Percentiles rank a stretch among this genome's conserved stretches.
These are phyloP conservation scores for Campoletis sonorensis DNA, from an alignment of 1,140 invertebrate species.

Conservation along the genomic window DNA sequence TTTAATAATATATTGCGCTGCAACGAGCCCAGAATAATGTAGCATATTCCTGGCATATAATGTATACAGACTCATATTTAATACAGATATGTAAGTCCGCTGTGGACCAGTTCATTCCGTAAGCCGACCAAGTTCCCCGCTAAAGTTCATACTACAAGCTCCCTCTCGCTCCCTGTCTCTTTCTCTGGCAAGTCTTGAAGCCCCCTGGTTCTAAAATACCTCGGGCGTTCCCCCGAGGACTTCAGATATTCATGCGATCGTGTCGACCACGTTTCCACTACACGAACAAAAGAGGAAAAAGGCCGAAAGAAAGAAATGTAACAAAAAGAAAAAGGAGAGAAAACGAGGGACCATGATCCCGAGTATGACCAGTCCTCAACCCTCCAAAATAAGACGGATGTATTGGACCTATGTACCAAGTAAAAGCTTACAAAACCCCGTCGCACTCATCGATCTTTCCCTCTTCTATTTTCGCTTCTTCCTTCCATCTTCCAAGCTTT, in stretches of 20 bases:
- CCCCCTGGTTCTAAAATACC: constrained; percentile 16
- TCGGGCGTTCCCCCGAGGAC: constrained; percentile 41
- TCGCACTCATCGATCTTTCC: not conserved
- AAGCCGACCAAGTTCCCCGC: not conserved
- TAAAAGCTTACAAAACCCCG: not conserved
- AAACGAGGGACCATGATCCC: not conserved
- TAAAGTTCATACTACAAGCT: not conserved
- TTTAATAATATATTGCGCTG: constrained; percentile 55
- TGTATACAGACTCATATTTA: not conserved
- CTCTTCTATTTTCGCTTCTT: not conserved
- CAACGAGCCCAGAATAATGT: not conserved
- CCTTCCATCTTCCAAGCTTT: not conserved
- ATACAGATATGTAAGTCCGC: too few species aligned
- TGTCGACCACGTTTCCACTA: constrained; percentile 30
- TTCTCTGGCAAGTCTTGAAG: not conserved
- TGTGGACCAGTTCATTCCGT: not conserved
- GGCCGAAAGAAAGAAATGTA: not conserved
- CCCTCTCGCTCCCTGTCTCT: too few species aligned
- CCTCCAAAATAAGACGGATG: not conserved
- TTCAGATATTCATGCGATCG: constrained; percentile 57
- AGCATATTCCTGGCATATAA: not conserved
- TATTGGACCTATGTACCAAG: not conserved
- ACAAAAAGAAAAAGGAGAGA: not conserved
- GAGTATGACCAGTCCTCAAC: not conserved
- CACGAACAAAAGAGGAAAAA: not conserved